phyloP scores from a whole-genome alignment of 1,140 invertebrate species.

The Trigoniulus corallinus region DNA sequence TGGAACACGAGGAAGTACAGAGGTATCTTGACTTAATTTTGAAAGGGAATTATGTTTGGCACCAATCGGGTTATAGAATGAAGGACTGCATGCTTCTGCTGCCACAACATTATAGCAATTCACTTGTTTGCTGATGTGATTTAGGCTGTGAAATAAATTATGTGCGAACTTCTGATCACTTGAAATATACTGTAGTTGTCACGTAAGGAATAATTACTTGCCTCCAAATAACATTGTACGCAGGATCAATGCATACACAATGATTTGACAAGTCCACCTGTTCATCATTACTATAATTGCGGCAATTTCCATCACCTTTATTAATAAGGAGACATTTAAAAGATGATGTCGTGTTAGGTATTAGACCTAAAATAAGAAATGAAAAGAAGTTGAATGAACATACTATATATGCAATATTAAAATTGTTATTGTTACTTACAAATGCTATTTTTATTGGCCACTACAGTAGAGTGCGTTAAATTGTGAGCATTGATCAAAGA shows the following conservation, averaged over 20 bases:
- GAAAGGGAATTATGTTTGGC: too few species aligned
- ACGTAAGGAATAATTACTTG: too few species aligned
- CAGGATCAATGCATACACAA: constrained; percentile 67
- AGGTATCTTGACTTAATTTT: not conserved
- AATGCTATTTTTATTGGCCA: constrained; percentile 70
- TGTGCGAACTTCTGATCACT: too few species aligned
- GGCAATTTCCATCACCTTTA: constrained; percentile 63
- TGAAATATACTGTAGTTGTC: too few species aligned
- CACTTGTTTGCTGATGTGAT: constrained; percentile 47
- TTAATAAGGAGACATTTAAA: constrained; percentile 71
- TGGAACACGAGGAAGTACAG: constrained; percentile 8
- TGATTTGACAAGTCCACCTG: constrained; percentile 60
- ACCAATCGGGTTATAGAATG: constrained; percentile 21
- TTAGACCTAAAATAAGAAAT: constrained; percentile 20
- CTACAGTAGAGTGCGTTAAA: constrained; percentile 65
- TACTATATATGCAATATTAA: constrained; percentile 3
- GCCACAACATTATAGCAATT: constrained; percentile 66
- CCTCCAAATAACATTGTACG: constrained; percentile 40
- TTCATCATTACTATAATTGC: constrained; percentile 53
- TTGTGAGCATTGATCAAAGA: constrained; percentile 74
- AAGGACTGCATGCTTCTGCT: constrained; percentile 34
- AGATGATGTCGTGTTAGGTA: constrained; percentile 26
- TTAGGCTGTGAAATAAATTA: constrained; percentile 31
- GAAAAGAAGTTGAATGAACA: not conserved
- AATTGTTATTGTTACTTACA: constrained; percentile 35